Percentiles rank a stretch among this genome's conserved stretches.
These are phyloP conservation scores for Arenicola marina DNA, from an alignment of 2,888 invertebrate species.

Conservation along the genomic window DNA sequence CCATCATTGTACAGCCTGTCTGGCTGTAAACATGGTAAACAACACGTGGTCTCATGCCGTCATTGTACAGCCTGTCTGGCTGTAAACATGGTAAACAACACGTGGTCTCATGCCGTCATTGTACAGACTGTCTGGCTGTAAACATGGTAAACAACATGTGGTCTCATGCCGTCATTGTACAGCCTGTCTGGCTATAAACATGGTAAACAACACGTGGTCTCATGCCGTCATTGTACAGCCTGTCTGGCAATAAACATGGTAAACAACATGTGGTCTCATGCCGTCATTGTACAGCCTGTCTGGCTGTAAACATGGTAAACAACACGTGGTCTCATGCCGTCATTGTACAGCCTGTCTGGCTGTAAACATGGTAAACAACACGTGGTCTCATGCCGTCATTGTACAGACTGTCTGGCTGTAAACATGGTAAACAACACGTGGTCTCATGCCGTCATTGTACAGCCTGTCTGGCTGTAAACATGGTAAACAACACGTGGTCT, in stretches of 20 bases:
- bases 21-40: conserved; percentile 71
- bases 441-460: conserved; percentile 89
- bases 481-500: no score
- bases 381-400: conserved; percentile 91
- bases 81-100: no score
- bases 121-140: conserved; percentile 86
- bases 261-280: no score
- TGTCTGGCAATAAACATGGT: conserved; percentile 77
- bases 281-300: conserved; percentile 92
- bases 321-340: conserved; percentile 92
- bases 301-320: conserved; percentile 71
- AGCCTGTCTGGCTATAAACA: conserved; percentile 80
- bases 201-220: no score
- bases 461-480: conserved; percentile 80
- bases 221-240: conserved; percentile 91
- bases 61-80: conserved; percentile 88
- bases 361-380: no score
- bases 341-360: conserved; percentile 88
- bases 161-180: conserved; percentile 89
- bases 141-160: no score
- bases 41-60: conserved; percentile 92
- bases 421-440: no score
- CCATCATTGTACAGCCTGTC: conserved; percentile 92
- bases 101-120: conserved; percentile 91
- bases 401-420: conserved; percentile 86